These are phyloP conservation scores for Euplexia lucipara DNA, from an alignment of 2,888 invertebrate species.

Conservation along the genomic window DNA sequence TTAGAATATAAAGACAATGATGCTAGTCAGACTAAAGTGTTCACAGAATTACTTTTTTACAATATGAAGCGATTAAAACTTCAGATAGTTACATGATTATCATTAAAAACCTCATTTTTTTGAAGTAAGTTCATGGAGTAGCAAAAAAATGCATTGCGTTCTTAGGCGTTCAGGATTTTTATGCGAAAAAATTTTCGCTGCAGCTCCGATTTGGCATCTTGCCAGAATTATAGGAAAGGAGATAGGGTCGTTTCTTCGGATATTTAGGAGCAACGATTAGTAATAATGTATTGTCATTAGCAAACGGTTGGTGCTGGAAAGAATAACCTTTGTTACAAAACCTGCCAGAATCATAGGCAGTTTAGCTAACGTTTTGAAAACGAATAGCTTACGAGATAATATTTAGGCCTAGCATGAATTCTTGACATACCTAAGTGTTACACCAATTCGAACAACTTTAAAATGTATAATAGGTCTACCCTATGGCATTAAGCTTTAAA, in stretches of 20 bases:
- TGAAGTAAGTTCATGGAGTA: background rate
- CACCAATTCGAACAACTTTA: too few relatives aligned
- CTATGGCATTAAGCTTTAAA: too few relatives aligned
- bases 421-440: too few relatives aligned
- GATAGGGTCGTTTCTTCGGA: conserved; percentile 17
- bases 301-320: background rate
- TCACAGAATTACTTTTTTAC: conserved; percentile 28
- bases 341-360: conserved; percentile 13
- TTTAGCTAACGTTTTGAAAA: conserved; percentile 4
- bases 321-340: background rate
- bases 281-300: conserved; percentile 16
- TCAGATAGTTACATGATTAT: conserved; percentile 19
- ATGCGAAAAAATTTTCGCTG: conserved; percentile 19
- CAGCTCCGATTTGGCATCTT: conserved; percentile 12
- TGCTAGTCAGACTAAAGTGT: conserved; percentile 12
- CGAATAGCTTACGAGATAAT: too few relatives aligned
- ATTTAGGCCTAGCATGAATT: too few relatives aligned
- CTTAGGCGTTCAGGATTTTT: conserved; percentile 12
- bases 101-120: conserved; percentile 7
- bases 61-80: conserved; percentile 16
- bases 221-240: conserved; percentile 4
- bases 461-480: too few relatives aligned
- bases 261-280: conserved; percentile 21
- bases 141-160: background rate
- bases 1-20: conserved; percentile 45